Evolutionary conservation across 2,888 invertebrate species (phyloP), one percentile per base, ranked within the genome.

Genomic region (Apomyelois bistriatella): DNA sequence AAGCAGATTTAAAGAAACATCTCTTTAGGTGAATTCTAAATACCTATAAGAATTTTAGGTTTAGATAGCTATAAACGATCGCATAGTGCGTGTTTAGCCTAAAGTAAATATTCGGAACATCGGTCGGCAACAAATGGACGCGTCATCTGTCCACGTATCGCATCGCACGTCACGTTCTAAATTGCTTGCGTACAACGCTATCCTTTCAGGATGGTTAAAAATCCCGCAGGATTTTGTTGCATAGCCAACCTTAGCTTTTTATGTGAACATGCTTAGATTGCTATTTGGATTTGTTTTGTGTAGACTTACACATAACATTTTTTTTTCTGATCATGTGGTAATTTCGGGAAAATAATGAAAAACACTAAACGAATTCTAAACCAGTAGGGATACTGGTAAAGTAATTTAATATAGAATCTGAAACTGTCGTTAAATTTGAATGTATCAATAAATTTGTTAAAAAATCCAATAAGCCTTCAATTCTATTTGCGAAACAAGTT

Each of bases 161-260:
- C 71, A 70, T 71, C 17, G 30, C 66, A 70, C 79, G 78, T 79
- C 78, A 81, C 81, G 72, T 76, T 75, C 80, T 76, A 80, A 84
- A 85, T 84, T 84, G 82, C 76, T 73, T 76, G 73, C 67, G 75
- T 72, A 73, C 70, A 62, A 63, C 64, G 61, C 68, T 64, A 60
- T 60, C 59, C 67, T 66, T 75, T 76, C 74, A 65, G 70, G 62
- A 64, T 56, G 66, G 69, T 70, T 69, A 62, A 69, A 72, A 68
- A 70, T 65, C 65, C 38, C 50, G 74, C 68, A 66, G 66, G 59
- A 58, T 65, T 66, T 62, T 64, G 63, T 70, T 65, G 62, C 57
- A 62, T 37, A 46, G 15, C 16, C 15, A 46, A 43, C 32, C 42
- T 2, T 40, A 6, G 38, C 28, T 43, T 43, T 16, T 41, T 17